These are phyloP conservation scores for Promerops cafer DNA, from an alignment of 2,113 vertebrate species.

Conservation along the genomic window DNA sequence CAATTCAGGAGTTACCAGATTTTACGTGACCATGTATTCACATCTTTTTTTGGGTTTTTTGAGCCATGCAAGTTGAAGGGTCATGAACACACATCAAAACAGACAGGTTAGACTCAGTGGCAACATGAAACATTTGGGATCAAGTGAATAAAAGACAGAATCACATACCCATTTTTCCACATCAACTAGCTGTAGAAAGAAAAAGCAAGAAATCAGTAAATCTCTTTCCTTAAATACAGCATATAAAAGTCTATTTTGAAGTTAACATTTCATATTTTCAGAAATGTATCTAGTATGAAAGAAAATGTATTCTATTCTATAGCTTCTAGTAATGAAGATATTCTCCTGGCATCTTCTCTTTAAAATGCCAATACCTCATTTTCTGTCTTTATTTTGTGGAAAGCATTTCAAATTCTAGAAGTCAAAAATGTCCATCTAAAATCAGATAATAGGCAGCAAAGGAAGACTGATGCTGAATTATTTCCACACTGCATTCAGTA, in stretches of 20 bases:
- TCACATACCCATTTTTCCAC: conserved; percentile 86
- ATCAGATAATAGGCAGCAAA: background rate
- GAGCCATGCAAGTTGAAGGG: conserved; percentile 49
- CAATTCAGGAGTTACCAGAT: background rate
- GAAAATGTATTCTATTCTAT: background rate
- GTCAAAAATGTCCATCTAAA: background rate
- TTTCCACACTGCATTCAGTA: background rate
- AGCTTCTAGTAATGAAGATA: background rate
- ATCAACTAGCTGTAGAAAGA: conserved; percentile 85
- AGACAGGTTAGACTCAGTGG: conserved; percentile 63
- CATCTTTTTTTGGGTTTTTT: background rate
- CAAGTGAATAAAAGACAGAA: conserved; percentile 65
- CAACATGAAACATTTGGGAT: conserved; percentile 49
- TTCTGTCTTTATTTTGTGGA: background rate
- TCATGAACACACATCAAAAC: conserved; percentile 54
- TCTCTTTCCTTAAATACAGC: conserved; percentile 2
- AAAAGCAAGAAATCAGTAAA: conserved; percentile 72
- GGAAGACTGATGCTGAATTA: background rate
- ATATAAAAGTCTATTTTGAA: conserved; percentile 24
- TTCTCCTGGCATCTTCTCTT: background rate
- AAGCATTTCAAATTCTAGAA: background rate
- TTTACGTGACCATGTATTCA: background rate
- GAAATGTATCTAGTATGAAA: background rate
- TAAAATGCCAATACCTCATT: background rate
- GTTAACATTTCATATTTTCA: background rate